phyloP scores from a whole-genome alignment of 2,888 invertebrate species.

The Leptopilina syphax region DNA sequence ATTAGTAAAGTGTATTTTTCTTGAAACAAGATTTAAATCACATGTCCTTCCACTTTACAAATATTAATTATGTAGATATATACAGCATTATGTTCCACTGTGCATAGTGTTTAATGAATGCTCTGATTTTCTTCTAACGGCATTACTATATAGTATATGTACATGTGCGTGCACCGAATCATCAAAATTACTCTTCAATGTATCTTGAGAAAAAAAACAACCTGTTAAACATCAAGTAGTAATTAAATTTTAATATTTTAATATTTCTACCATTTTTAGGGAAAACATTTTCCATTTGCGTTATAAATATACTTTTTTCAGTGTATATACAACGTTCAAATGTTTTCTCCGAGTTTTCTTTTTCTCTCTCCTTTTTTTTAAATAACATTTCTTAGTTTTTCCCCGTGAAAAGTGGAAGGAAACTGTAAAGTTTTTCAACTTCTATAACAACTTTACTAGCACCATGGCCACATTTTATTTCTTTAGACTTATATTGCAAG shows the following conservation, averaged over 20 bases:
- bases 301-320: too few species aligned
- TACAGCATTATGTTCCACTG: background rate
- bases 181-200: background rate
- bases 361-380: background rate
- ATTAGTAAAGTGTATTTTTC: too few species aligned
- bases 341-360: too few species aligned
- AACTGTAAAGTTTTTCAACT: conserved; percentile 27
- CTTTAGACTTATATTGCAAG: background rate
- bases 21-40: background rate
- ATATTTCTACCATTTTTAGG: too few species aligned
- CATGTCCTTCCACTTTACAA: conserved; percentile 22
- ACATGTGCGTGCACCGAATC: conserved; percentile 15
- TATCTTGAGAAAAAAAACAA: background rate
- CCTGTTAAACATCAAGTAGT: background rate
- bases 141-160: background rate
- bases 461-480: conserved; percentile 25
- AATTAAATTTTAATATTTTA: background rate
- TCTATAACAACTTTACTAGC: conserved; percentile 22
- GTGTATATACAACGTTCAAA: too few species aligned
- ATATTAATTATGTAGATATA: conserved; percentile 32
- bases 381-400: conserved; percentile 31
- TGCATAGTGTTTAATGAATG: conserved; percentile 13
- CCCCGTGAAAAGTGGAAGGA: conserved; percentile 14
- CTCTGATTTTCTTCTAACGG: conserved; percentile 33
- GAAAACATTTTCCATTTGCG: too few species aligned